Percentiles rank a stretch among this genome's conserved stretches.
These are phyloP conservation scores for Monomorium pharaonis DNA, from an alignment of 1,140 invertebrate species.

Conservation along the genomic window DNA sequence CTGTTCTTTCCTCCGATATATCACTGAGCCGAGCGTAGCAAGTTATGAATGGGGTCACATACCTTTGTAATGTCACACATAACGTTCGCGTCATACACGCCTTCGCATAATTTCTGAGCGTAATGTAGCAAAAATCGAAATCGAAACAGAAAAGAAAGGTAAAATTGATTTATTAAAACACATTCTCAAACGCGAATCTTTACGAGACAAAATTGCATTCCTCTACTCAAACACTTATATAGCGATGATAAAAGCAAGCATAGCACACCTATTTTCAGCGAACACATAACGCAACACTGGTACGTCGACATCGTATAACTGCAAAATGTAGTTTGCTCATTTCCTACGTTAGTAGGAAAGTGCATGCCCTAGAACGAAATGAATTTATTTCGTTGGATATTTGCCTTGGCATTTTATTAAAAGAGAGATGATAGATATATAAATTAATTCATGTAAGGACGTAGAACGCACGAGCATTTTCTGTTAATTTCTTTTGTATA, in stretches of 20 bases:
- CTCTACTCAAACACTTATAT: neutral
- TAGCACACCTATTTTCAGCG: neutral
- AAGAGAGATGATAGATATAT: neutral
- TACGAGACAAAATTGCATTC: constrained; percentile 39
- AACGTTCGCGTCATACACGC: neutral
- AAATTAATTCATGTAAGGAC: neutral
- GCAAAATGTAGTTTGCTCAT: constrained; percentile 26
- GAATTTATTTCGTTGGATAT: constrained; percentile 8
- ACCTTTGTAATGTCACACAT: neutral
- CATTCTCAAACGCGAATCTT: neutral
- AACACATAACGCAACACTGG: neutral
- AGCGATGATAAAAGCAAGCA: neutral
- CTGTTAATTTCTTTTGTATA: neutral
- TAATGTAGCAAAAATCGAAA: neutral
- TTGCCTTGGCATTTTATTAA: constrained; percentile 2
- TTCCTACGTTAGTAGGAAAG: constrained; percentile 35
- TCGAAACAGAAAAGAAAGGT: neutral
- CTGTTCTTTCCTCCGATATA: neutral
- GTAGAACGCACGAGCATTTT: too few species aligned
- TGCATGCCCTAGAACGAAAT: neutral
- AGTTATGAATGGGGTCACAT: constrained; percentile 3
- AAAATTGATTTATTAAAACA: constrained; percentile 35
- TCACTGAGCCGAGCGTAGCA: neutral
- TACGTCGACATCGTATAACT: neutral
- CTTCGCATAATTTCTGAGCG: neutral